Base-by-base conservation (phyloP, 2,888 invertebrate species). In the Pterobdella sp. region DNA sequence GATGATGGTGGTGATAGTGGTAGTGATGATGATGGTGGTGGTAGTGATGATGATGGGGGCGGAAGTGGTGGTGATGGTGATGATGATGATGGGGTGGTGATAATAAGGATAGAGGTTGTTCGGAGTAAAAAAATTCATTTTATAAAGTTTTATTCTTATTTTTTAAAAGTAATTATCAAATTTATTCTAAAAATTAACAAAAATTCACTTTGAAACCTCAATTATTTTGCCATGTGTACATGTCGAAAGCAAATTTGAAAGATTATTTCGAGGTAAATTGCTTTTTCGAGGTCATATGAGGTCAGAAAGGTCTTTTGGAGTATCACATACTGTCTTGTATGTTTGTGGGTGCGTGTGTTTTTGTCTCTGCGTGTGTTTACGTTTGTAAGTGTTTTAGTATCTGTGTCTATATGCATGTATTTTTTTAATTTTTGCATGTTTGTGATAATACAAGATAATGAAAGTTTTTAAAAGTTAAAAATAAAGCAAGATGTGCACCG, bases 21-120 rank as follows among this genome's bases (percentile, higher is more conserved):
- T 63, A 14, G 26, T 26, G 56, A 37, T 31, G 49, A 52, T 49
- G 52, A 26, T 70, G 70, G 26, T 29, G 70, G 31, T 52, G 56
- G 31, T 52, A 56, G 7, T 52, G 70, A 70, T 52, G 52, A 56
- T 29, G 56, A 1, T 32, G 42, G n/a, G 18, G 68, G 26, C 29
- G 36, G 42, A n/a, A 35, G 29, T n/a, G 68, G 29, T 37, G 42
- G 0, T 68, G 68, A 26, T n/a, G n/a, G n/a, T n/a, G n/a, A n/a
- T n/a, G n/a, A n/a, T n/a, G n/a, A n/a, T n/a, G n/a, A n/a, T n/a
- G n/a, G n/a, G n/a, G n/a, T n/a, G n/a, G n/a, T n/a, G n/a, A n/a
- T n/a, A n/a, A n/a, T n/a, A n/a, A n/a, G 36, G 34, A 36, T 49
- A 49, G 14, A 49, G n/a, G 14, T 49, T n/a, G n/a, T n/a, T n/a